Percentiles rank a stretch among this genome's conserved stretches.
phyloP scores from a whole-genome alignment of 2,113 vertebrate species.

The Isichthys henryi region DNA sequence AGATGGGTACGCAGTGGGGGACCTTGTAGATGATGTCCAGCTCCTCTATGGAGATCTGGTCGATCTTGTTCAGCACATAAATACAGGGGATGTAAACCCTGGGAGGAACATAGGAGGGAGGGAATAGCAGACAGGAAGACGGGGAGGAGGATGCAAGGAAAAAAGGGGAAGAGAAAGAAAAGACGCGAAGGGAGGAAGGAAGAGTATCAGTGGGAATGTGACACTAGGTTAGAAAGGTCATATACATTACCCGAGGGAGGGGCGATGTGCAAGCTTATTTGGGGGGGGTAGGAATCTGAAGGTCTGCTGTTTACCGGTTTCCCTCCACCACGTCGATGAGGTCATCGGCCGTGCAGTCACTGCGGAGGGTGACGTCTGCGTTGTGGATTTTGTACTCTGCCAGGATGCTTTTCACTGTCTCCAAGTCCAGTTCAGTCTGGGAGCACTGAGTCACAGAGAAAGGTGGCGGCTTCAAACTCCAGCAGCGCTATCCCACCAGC shows the following conservation, averaged over 20 bases:
- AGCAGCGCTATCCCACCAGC: background rate
- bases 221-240: background rate
- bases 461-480: background rate
- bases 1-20: slow-evolving; percentile 95
- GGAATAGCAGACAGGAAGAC: background rate
- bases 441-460: slow-evolving; percentile 61
- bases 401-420: slow-evolving; percentile 93
- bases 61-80: slow-evolving; percentile 97
- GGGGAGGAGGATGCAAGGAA: slow-evolving; percentile 33
- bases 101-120: slow-evolving; percentile 24
- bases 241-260: background rate
- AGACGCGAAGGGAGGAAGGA: background rate
- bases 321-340: slow-evolving; percentile 96
- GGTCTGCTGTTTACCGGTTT: slow-evolving; percentile 70
- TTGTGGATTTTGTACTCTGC: slow-evolving; percentile 98
- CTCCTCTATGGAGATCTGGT: slow-evolving; percentile 97
- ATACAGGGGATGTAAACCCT: slow-evolving; percentile 97
- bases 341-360: slow-evolving; percentile 89
- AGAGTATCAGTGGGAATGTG: background rate
- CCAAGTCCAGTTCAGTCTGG: slow-evolving; percentile 82
- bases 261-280: background rate
- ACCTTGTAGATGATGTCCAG: slow-evolving; percentile 97
- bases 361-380: slow-evolving; percentile 88
- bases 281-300: background rate
- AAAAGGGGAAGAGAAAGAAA: background rate